Base-by-base conservation (phyloP, 2,797 vertebrate genomes). In the Botia kubotai region DNA sequence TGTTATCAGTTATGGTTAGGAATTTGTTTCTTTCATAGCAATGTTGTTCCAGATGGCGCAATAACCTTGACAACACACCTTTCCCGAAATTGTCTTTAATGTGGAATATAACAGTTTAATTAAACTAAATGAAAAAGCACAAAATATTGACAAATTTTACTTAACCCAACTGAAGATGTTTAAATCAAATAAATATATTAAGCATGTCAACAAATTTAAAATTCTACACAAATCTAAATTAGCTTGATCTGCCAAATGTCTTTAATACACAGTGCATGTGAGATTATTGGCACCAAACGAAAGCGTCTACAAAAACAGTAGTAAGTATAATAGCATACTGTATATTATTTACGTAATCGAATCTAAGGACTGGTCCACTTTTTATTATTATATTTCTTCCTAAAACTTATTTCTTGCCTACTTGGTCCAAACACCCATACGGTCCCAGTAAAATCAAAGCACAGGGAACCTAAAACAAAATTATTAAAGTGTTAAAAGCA, bases 121-220 rank as follows among this genome's bases (percentile, higher is more conserved):
- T 66, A 83, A 81, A 17, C 26, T 84, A 33, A 76, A 84, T 76
- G 52, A 39, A 2, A 39, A 39, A 39, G 39, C 6, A 39, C 39
- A 39, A 39, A 39, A 39, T 6, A 8, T 39, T 81, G 77, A 89
- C 85, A 89, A 94, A 93, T 84, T 65, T 91, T 48, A 81, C 90
- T 92, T 91, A 92, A 93, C 88, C 94, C 93, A 94, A 91, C 89
- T 90, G 81, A 87, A 80, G 77, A 85, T 80, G 72, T 91, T 91
- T 90, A 83, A 91, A 89, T 89, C 69, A 2, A 39, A 88, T 86
- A 86, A 91, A 77, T 73, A 88, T 80, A 60, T 53, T 12, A 83
- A 76, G 43, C 52, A 86, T 77, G 80, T 74, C 66, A 63, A 87
- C 60, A 85, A 86, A 84, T 73, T 16, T 68, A 72, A 79, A 81